These are phyloP conservation scores for Harmothoe impar DNA, from an alignment of 2,888 invertebrate species.

Conservation along the genomic window DNA sequence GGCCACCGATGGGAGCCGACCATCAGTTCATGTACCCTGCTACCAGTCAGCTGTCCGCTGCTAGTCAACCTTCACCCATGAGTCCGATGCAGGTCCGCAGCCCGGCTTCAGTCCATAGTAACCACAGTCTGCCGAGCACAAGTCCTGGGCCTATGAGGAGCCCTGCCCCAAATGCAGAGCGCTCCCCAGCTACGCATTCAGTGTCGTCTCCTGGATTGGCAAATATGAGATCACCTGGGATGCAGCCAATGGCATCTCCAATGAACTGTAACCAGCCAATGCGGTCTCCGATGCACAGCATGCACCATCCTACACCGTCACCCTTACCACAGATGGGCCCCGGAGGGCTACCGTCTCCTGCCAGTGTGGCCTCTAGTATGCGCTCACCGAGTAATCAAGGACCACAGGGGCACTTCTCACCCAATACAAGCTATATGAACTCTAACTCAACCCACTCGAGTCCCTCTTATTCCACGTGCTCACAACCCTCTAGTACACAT, in stretches of 20 bases:
- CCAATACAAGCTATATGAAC: constrained; percentile 51
- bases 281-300: constrained; percentile 72
- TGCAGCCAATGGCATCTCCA: constrained; percentile 65
- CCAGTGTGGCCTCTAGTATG: constrained; percentile 1
- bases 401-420: constrained; percentile 60
- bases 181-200: constrained; percentile 42
- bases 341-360: constrained; percentile 59
- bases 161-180: constrained; percentile 69
- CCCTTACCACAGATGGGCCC: constrained; percentile 53
- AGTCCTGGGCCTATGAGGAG: constrained; percentile 79
- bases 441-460: constrained; percentile 59
- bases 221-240: constrained; percentile 74
- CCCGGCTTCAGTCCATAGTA: constrained; percentile 78
- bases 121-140: constrained; percentile 75
- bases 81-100: constrained; percentile 75
- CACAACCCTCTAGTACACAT: constrained; percentile 63
- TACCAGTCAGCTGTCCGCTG: constrained; percentile 1
- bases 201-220: constrained; percentile 66
- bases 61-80: constrained; percentile 75
- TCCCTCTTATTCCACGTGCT: constrained; percentile 56
- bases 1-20: neutral
- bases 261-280: constrained; percentile 66
- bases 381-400: constrained; percentile 58
- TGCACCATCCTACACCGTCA: constrained; percentile 56
- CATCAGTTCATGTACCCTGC: constrained; percentile 37